phyloP scores from a whole-genome alignment of 2,888 invertebrate genomes.

The Automeris io region DNA sequence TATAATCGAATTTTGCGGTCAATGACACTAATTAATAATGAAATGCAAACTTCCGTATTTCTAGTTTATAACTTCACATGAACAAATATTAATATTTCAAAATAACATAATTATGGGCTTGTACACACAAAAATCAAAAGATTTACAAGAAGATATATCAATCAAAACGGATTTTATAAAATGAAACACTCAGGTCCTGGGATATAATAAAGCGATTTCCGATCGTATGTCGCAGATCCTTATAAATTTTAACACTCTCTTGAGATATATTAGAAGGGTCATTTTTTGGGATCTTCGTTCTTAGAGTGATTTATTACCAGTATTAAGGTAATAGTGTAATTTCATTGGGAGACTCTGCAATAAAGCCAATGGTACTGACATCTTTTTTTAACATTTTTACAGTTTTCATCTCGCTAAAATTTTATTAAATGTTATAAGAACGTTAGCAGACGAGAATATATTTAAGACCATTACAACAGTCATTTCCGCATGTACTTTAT shows the following conservation, averaged over 20 bases:
- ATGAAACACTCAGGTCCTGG: not conserved
- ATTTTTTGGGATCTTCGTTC: constrained; percentile 22
- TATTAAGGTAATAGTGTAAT: constrained; percentile 25
- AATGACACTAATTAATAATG: too few relatives aligned
- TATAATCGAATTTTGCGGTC: too few relatives aligned
- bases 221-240: constrained; percentile 22
- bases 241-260: constrained; percentile 30
- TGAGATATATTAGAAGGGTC: constrained; percentile 23
- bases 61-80: too few relatives aligned
- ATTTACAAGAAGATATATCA: not conserved
- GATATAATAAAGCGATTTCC: constrained; percentile 12
- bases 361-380: not conserved
- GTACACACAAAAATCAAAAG: not conserved
- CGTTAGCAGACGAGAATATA: not conserved
- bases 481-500: not conserved
- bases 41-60: too few relatives aligned
- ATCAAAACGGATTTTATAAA: not conserved
- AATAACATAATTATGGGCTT: too few relatives aligned
- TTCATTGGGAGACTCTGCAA: constrained; percentile 11
- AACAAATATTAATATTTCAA: too few relatives aligned
- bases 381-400: too few relatives aligned
- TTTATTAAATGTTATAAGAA: too few relatives aligned
- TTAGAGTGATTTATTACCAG: constrained; percentile 27
- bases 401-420: too few relatives aligned
- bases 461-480: not conserved